Base-by-base conservation (phyloP, 2,888 invertebrate genomes). In the Caradrina clavipalpis region DNA sequence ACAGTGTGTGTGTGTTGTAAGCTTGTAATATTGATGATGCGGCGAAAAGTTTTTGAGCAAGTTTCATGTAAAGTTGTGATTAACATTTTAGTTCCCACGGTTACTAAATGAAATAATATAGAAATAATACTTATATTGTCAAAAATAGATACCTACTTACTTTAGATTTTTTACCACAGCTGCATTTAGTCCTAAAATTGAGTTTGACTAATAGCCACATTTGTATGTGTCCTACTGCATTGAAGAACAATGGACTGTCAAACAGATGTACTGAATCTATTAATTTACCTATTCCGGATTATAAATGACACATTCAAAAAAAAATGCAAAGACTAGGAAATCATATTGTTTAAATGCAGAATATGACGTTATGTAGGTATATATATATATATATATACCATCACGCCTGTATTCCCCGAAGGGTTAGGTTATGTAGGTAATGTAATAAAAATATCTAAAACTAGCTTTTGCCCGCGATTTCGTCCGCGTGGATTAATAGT, bases 191-290 rank as follows among this genome's bases (percentile, higher is more conserved):
- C 15, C 21, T 47, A 53, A 74, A 61, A 55, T 62, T 35, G 1
- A 39, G 61, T 31, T 54, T 65, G 51, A 68, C 22, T 72, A 82
- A 83, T 69, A 54, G 39, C 7, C 13, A 54, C 61, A 81, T 83
- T 81, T 71, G 59, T 77, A 79, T 81, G 72, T 70, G 54, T 55
- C 65, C 65, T 42, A 19, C 22, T 59, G 39, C 8, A 55, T 42
- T 26, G 26, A 60, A 68, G 61, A 74, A 81, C 84, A 82, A 83
- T 82, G 64, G 70, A 22, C 66, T 39, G 70, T 71, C 58, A 68
- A 66, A 64, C 15, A 50, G 42, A 59, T 59, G 59, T 69, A 61
- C 59, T 47, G 31, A 53, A 51, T 67, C 31, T 57, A 69, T 42
- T 58, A 68, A 57, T 76, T 63, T 80, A 55, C 50, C 13, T 66